phyloP scores from a whole-genome alignment of 2,888 invertebrate genomes.

The Harpagoxenus sublaevis region DNA sequence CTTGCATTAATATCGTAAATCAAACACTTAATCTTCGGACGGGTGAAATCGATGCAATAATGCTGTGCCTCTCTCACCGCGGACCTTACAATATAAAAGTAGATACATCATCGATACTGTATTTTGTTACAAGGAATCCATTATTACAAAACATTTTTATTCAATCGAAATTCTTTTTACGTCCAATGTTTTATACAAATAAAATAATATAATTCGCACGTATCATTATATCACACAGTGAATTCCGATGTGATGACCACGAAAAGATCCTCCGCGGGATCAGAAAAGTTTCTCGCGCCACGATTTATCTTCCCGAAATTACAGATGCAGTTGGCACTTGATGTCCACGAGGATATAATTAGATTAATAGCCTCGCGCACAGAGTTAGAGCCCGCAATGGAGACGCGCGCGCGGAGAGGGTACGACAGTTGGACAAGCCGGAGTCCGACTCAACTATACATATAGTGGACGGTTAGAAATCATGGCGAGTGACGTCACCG shows the following conservation, averaged over 20 bases:
- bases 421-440: conserved; percentile 71
- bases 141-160: not conserved
- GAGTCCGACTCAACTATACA: conserved; percentile 43
- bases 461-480: conserved; percentile 75
- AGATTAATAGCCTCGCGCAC: conserved; percentile 74
- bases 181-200: not conserved
- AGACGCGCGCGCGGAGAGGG: conserved; percentile 45
- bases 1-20: conserved; percentile 51
- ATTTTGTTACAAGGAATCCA: not conserved
- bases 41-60: conserved; percentile 45
- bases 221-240: not conserved
- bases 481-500: conserved; percentile 81
- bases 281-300: conserved; percentile 18
- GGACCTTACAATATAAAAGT: conserved; percentile 21
- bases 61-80: not conserved
- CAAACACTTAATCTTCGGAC: conserved; percentile 37
- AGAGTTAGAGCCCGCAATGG: conserved; percentile 45
- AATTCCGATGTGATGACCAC: not conserved
- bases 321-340: conserved; percentile 33
- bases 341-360: conserved; percentile 56
- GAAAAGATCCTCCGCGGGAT: not conserved
- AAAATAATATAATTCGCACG: not conserved
- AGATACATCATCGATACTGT: conserved; percentile 14
- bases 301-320: conserved; percentile 41
- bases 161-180: conserved; percentile 16